These are phyloP conservation scores for Trypoxylon attenuatum DNA, from an alignment of 2,888 invertebrate genomes.

Conservation along the genomic window DNA sequence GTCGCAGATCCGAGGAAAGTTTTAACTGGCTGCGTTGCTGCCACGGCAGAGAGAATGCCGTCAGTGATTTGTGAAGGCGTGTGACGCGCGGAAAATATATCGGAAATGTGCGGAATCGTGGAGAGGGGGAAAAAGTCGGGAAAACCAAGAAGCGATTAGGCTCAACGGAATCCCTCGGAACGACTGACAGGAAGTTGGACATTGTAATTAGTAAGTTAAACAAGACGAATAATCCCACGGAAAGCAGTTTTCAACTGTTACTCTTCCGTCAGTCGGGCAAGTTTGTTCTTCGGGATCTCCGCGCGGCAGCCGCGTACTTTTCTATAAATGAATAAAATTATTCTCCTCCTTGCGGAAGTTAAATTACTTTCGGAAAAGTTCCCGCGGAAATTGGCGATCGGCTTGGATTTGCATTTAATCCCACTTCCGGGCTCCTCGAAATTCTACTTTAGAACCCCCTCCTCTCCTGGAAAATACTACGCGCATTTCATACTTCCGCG, in stretches of 20 bases:
- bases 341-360: slow-evolving; percentile 54
- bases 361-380: slow-evolving; percentile 55
- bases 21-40: slow-evolving; percentile 71
- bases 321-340: slow-evolving; percentile 56
- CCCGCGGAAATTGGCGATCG: slow-evolving; percentile 26
- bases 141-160: no score
- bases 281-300: slow-evolving; percentile 31
- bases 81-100: no score
- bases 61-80: no score
- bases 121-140: no score
- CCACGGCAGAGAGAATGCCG: background rate
- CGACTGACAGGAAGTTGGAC: slow-evolving; percentile 17
- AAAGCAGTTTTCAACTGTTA: slow-evolving; percentile 34
- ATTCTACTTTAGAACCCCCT: no score
- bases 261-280: slow-evolving; percentile 28
- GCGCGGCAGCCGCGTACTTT: slow-evolving; percentile 34
- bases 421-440: no score
- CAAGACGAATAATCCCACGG: slow-evolving; percentile 31
- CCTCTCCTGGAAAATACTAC: no score
- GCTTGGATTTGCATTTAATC: slow-evolving; percentile 49
- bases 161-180: no score
- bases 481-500: no score
- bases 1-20: slow-evolving; percentile 64
- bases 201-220: slow-evolving; percentile 39
- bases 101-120: no score